Evolutionary conservation across 2,888 invertebrate species (phyloP).

Genomic region (Drosophila peninsularis): DNA sequence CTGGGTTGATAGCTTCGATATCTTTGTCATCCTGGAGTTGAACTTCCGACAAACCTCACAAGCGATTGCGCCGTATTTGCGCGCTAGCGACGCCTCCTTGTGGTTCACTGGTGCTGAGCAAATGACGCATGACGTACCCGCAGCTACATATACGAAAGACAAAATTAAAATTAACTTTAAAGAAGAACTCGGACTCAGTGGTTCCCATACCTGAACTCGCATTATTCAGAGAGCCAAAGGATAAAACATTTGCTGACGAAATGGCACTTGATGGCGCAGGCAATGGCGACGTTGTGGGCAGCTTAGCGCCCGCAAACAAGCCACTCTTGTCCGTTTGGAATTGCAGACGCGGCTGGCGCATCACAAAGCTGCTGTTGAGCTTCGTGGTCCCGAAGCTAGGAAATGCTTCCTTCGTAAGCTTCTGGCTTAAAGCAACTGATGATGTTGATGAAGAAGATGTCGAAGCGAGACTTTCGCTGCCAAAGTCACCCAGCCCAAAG

Average conservation of each 20-base stretch:
- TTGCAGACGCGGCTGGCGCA: slow-evolving; percentile 83
- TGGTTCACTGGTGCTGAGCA: slow-evolving; percentile 91
- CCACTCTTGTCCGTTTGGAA: slow-evolving; percentile 72
- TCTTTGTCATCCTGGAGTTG: slow-evolving; percentile 89
- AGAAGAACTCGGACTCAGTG: background rate
- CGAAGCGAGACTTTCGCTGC: slow-evolving; percentile 16
- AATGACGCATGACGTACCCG: slow-evolving; percentile 91
- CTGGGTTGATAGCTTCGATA: slow-evolving; percentile 52
- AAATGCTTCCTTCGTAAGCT: slow-evolving; percentile 38
- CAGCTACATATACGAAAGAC: slow-evolving; percentile 66
- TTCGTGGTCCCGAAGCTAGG: slow-evolving; percentile 56
- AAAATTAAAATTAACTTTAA: background rate
- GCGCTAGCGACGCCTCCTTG: slow-evolving; percentile 91
- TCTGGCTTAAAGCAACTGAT: slow-evolving; percentile 20
- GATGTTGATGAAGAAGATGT: slow-evolving; percentile 12
- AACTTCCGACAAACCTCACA: slow-evolving; percentile 95
- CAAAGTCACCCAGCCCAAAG: slow-evolving; percentile 70
- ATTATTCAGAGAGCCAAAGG: slow-evolving; percentile 53
- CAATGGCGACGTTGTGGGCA: slow-evolving; percentile 33
- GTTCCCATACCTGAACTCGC: slow-evolving; percentile 27
- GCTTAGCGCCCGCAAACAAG: slow-evolving; percentile 35
- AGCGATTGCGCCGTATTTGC: slow-evolving; percentile 93
- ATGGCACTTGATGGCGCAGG: slow-evolving; percentile 58
- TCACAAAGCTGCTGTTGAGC: slow-evolving; percentile 73
- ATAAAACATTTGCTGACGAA: slow-evolving; percentile 38